phyloP scores from a whole-genome alignment of 2,113 vertebrate genomes.

The Petromus typicus region DNA sequence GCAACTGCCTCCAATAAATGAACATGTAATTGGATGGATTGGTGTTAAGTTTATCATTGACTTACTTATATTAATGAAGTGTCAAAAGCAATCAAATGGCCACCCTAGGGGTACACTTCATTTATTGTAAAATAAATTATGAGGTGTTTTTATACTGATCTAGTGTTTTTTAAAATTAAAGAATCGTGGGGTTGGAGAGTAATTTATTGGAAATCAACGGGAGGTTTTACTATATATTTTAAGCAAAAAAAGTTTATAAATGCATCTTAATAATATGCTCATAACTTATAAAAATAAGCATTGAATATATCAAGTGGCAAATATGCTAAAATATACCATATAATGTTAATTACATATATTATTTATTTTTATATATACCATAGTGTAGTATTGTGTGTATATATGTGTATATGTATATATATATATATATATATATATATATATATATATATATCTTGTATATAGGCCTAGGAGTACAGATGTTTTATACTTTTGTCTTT shows the following conservation, averaged over 20 bases:
- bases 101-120: not conserved
- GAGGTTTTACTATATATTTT: slow-evolving; percentile 10
- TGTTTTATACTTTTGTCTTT: not conserved
- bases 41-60: not conserved
- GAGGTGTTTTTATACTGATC: not conserved
- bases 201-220: not conserved
- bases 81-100: slow-evolving; percentile 26
- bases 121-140: slow-evolving; percentile 47
- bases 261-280: not conserved
- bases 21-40: not conserved
- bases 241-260: slow-evolving; percentile 37
- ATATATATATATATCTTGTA: not conserved
- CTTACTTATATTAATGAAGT: slow-evolving; percentile 15
- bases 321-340: not conserved
- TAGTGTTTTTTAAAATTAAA: not conserved
- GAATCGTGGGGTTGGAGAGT: not conserved
- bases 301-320: not conserved
- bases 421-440: not conserved
- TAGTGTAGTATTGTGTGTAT: not conserved
- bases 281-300: not conserved
- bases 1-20: not conserved
- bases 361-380: not conserved
- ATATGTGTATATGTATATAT: not conserved
- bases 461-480: not conserved
- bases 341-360: not conserved